Conservation (phyloP, 2,113 vertebrate genomes). For the Nesoenas mayeri region DNA sequence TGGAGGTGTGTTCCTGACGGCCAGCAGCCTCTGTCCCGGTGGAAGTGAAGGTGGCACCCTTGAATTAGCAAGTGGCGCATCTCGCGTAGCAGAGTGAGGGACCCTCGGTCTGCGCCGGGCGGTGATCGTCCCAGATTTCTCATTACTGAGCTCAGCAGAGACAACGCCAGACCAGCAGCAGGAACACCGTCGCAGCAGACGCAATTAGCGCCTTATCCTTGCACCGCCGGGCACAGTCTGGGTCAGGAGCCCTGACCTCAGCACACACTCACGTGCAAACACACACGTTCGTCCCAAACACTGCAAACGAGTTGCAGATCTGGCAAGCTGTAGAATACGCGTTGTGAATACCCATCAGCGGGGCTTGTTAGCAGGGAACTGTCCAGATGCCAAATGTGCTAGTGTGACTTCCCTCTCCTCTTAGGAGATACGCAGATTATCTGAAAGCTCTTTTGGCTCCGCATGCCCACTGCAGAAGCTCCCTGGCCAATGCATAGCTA, state of each 20-base stretch:
- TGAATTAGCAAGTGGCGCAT: background rate
- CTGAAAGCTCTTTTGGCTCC: constrained; percentile 13
- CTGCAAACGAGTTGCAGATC: constrained; percentile 6
- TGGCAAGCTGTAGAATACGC: background rate
- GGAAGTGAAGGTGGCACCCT: background rate
- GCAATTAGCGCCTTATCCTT: background rate
- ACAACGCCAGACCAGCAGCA: background rate
- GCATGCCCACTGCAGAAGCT: background rate
- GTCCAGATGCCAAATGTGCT: background rate
- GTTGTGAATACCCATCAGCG: background rate
- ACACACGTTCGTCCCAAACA: background rate
- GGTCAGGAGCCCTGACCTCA: constrained; percentile 43
- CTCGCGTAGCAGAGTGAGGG: background rate
- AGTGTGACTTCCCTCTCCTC: background rate
- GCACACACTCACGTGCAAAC: background rate
- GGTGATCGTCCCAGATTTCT: background rate
- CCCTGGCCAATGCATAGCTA: background rate
- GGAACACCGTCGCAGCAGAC: background rate
- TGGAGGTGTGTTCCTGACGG: background rate
- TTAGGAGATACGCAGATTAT: background rate
- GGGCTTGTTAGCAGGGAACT: background rate
- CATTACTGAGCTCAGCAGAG: background rate
- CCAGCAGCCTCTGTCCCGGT: background rate
- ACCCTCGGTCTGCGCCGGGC: background rate
- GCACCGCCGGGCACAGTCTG: background rate